Percentiles rank a stretch among this genome's conserved stretches.
Evolutionary conservation across 2,888 invertebrate genomes (phyloP).

Genomic region (Leptodirus hochenwartii): DNA sequence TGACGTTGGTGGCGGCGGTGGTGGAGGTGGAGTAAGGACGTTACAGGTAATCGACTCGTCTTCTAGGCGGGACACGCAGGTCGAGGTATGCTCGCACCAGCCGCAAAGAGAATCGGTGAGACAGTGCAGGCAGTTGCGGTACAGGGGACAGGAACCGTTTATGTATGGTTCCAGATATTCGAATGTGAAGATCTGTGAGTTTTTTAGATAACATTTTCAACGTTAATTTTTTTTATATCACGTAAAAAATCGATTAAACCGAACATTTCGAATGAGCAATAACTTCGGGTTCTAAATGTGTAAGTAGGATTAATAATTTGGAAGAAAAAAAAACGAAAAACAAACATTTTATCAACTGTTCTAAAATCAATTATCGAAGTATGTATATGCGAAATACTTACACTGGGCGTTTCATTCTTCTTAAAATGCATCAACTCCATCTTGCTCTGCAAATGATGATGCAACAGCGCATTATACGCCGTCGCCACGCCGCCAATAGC

Average conservation of each 20-base stretch:
- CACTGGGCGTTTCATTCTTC: constrained; percentile 53
- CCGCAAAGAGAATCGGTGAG: constrained; percentile 77
- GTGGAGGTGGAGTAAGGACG: neutral
- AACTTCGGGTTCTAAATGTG: neutral
- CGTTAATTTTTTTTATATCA: too few species aligned
- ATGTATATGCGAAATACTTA: constrained; percentile 10
- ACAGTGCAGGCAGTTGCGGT: constrained; percentile 74
- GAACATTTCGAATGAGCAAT: neutral
- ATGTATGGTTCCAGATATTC: constrained; percentile 80
- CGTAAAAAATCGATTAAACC: constrained; percentile 1
- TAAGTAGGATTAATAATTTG: neutral
- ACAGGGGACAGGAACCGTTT: constrained; percentile 55
- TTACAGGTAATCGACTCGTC: constrained; percentile 47
- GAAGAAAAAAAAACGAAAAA: constrained; percentile 1
- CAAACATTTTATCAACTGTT: too few species aligned
- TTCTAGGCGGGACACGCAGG: constrained; percentile 46
- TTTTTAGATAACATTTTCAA: constrained; percentile 25
- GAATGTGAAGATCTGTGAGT: constrained; percentile 50
- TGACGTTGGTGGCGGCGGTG: neutral
- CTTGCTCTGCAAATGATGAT: constrained; percentile 57
- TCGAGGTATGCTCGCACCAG: constrained; percentile 70
- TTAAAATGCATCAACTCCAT: constrained; percentile 67
- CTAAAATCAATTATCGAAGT: neutral
- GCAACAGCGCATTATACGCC: constrained; percentile 34
- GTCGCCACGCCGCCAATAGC: constrained; percentile 31